phyloP scores from a whole-genome alignment of 1,140 invertebrate species.

The Procambarus clarkii region DNA sequence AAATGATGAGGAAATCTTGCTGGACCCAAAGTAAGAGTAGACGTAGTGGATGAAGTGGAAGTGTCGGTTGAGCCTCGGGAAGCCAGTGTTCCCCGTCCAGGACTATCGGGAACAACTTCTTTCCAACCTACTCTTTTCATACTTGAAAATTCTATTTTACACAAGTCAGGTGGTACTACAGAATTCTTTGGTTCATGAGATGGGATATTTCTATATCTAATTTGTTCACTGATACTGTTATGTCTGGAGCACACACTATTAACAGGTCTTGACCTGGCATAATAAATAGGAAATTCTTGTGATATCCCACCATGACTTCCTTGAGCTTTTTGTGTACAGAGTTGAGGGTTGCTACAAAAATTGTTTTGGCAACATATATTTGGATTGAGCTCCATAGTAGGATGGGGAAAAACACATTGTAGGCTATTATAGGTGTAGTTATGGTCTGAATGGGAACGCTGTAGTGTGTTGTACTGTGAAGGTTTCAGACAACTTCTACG shows the following conservation, averaged over 20 bases:
- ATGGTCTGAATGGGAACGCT: conserved; percentile 44
- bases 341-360: conserved; percentile 19
- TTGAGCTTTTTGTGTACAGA: not conserved
- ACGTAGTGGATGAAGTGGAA: conserved; percentile 44
- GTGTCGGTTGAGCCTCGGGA: conserved; percentile 36
- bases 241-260: conserved; percentile 10
- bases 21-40: conserved; percentile 37
- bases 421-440: conserved; percentile 31
- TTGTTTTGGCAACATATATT: conserved; percentile 11
- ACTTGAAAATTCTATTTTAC: conserved; percentile 7
- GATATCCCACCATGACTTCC: not conserved
- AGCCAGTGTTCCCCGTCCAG: not conserved
- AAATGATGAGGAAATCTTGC: conserved; percentile 15
- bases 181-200: not conserved
- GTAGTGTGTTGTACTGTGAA: conserved; percentile 5
- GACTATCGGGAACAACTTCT: conserved; percentile 38
- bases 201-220: not conserved
- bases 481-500: conserved; percentile 45
- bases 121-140: conserved; percentile 47
- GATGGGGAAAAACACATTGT: conserved; percentile 27
- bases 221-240: conserved; percentile 36
- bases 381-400: not conserved
- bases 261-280: not conserved
- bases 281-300: conserved; percentile 41
- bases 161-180: conserved; percentile 26